A percentile compares a stretch with the other conserved stretches of the same genome.
Conservation (phyloP, 2,797 vertebrate genomes). For the Myripristis jacobus region DNA sequence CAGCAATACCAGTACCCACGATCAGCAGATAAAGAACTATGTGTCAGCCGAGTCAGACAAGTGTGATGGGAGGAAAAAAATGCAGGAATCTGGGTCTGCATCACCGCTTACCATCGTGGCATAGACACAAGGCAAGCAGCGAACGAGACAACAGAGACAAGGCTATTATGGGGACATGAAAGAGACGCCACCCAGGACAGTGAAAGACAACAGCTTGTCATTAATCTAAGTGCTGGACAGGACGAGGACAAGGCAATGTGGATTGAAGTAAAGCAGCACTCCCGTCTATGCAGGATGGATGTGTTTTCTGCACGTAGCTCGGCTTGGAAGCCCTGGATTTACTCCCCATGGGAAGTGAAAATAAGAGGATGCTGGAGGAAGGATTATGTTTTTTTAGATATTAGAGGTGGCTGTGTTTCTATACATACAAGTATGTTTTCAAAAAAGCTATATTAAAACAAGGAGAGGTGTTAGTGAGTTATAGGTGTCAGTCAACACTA, state of each 20-base stretch:
- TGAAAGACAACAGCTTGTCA: slow-evolving; percentile 33
- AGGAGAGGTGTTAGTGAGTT: too few species aligned
- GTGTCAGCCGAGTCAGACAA: slow-evolving; percentile 45
- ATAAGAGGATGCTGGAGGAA: slow-evolving; percentile 11
- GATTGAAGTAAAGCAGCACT: slow-evolving; percentile 17
- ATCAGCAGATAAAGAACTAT: slow-evolving; percentile 48
- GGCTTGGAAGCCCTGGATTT: slow-evolving; percentile 5
- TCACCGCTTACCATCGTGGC: slow-evolving; percentile 10
- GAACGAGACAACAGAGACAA: slow-evolving; percentile 33
- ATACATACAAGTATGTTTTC: background rate
- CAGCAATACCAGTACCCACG: slow-evolving; percentile 32
- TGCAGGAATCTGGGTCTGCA: slow-evolving; percentile 33
- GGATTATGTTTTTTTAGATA: slow-evolving; percentile 28
- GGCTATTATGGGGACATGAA: slow-evolving; percentile 55
- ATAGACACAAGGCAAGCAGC: slow-evolving; percentile 22
- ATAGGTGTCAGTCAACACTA: too few species aligned
- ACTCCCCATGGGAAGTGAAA: slow-evolving; percentile 26
- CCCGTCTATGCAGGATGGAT: slow-evolving; percentile 40
- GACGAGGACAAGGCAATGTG: slow-evolving; percentile 38
- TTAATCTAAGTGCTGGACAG: slow-evolving; percentile 52
- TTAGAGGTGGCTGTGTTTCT: background rate
- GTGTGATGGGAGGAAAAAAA: slow-evolving; percentile 21
- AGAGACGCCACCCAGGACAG: slow-evolving; percentile 35
- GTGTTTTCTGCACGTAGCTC: slow-evolving; percentile 10
- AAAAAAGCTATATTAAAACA: background rate